Base-by-base conservation (phyloP, 1,140 invertebrate genomes). In the Ridgeia piscesae region DNA sequence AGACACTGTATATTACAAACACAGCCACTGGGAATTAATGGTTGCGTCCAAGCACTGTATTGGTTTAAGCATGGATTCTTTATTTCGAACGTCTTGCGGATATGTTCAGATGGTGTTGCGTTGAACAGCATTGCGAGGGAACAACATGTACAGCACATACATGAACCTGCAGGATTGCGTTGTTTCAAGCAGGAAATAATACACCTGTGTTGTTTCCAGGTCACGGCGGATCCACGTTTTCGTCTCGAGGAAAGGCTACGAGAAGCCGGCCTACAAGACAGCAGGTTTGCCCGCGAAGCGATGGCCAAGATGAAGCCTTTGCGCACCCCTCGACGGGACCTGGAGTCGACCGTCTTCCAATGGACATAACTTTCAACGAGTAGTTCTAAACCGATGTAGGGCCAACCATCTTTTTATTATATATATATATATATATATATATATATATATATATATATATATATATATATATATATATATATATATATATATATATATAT, bases 211-310 rank as follows among this genome's bases (percentile, higher is more conserved):
- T 92, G 34, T 91, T 91, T 93, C 33, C 93, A 96, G 95, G 94
- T 96, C 14, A 95, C 94, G 14, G 94, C 94, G 33, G 95, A 96
- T 92, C 95, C 95, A 33, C 92, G 95, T 48, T 92, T 96, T 34
- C 93, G 93, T 88, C 92, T 96, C 89, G 95, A 96, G 91, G 91
- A 94, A 31, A 94, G 93, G 35, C 93, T 96, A 35, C 93, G 95
- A 9, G 95, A 95, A 34, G 95, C 95, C 11, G 95, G 95, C 17
- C 93, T 96, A 0, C 94, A 94, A 58, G 94, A 94, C 27, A 94
- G 94, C 33, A 93, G 94, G 6, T 96, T 95, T 93, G 95, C 95
- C 11, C 89, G 95, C 34, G 93, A 94, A 33, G 92, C 95, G 0
- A 93, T 96, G 35, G 92, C 94, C 33, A 89, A 94, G 17, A 94